A percentile compares a stretch with the other conserved stretches of the same genome.
Conservation (phyloP, 2,888 invertebrate species). For the Meghimatium bilineatum region DNA sequence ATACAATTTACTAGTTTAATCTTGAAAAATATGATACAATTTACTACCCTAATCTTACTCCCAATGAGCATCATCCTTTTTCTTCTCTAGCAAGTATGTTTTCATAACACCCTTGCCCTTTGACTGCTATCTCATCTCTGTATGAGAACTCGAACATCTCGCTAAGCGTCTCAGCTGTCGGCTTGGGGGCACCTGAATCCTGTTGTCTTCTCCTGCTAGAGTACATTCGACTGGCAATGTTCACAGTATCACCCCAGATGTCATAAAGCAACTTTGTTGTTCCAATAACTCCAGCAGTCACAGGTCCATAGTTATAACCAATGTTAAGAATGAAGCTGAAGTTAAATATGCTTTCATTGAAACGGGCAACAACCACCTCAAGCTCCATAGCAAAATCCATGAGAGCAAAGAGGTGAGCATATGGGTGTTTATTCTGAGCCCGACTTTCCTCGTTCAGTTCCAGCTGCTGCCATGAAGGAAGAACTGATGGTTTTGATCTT, state of each 20-base stretch:
- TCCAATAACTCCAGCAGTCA: conserved; percentile 96
- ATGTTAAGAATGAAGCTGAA: conserved; percentile 80
- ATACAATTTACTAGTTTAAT: too few relatives aligned
- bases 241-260: conserved; percentile 99
- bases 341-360: conserved; percentile 77
- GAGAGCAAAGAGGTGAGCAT: conserved; percentile 89
- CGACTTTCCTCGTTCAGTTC: conserved; percentile 90
- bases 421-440: conserved; percentile 83
- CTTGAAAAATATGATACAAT: too few relatives aligned
- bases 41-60: conserved; percentile 55
- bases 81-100: conserved; percentile 83
- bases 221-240: conserved; percentile 98
- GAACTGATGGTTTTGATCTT: conserved; percentile 98
- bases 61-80: conserved; percentile 65
- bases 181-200: conserved; percentile 77
- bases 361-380: conserved; percentile 81
- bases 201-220: conserved; percentile 92
- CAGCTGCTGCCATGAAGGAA: conserved; percentile 98
- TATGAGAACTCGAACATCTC: conserved; percentile 90
- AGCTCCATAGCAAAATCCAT: conserved; percentile 95
- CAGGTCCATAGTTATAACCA: conserved; percentile 95
- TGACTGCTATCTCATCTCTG: conserved; percentile 95
- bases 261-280: conserved; percentile 97
- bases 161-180: conserved; percentile 81
- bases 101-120: conserved; percentile 97